Conservation (phyloP, 2,113 vertebrate species). For the Microcebus griseorufus region DNA sequence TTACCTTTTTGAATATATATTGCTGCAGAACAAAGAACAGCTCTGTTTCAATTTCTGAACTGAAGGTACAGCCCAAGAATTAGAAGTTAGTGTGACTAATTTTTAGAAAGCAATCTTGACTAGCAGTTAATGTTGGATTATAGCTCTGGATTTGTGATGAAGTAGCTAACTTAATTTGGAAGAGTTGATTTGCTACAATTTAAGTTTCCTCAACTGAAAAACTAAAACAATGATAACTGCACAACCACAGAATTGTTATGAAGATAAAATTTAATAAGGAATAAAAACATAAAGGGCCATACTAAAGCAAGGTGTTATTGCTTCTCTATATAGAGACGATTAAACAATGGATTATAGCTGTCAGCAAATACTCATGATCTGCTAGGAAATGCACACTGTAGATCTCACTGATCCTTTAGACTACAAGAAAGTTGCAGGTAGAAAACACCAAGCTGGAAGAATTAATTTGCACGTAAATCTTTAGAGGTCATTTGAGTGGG, state of each 20-base stretch:
- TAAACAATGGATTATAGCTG: background rate
- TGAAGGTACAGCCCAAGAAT: background rate
- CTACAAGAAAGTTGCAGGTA: background rate
- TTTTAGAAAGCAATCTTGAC: slow-evolving; percentile 44
- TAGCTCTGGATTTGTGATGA: background rate
- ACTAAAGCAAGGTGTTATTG: background rate
- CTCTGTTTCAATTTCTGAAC: slow-evolving; percentile 46
- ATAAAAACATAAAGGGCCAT: background rate
- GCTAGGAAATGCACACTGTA: background rate
- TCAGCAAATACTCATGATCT: background rate
- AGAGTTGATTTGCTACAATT: slow-evolving; percentile 3
- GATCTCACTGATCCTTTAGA: background rate
- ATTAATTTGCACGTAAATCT: background rate
- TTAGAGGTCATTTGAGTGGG: background rate
- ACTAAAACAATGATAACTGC: slow-evolving; percentile 13
- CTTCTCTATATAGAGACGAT: background rate
- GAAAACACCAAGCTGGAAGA: background rate
- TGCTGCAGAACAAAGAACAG: slow-evolving; percentile 61
- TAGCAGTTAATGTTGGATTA: background rate
- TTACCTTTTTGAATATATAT: background rate
- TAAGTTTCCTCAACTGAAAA: slow-evolving; percentile 12
- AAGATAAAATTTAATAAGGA: slow-evolving; percentile 15
- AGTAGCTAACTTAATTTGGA: slow-evolving; percentile 5
- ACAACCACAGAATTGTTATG: background rate
- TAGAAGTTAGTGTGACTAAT: background rate